phyloP scores from a whole-genome alignment of 2,113 vertebrate species.

The Danio rerio region GRCz12tu NC_133188.1:36997501-36998000 shows the following conservation, averaged over 20 bases:
- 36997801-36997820: slow-evolving; percentile 2
- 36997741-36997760: slow-evolving; percentile 24
- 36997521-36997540: slow-evolving; percentile 82
- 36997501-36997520: slow-evolving; percentile 76
- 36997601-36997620: slow-evolving; percentile 79
- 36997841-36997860: not conserved
- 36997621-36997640: slow-evolving; percentile 57
- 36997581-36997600: slow-evolving; percentile 73
- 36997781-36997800: slow-evolving; percentile 23
- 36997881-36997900: slow-evolving; percentile 41
- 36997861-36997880: slow-evolving; percentile 1
- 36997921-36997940: slow-evolving; percentile 11
- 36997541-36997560: slow-evolving; percentile 85
- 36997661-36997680: not conserved
- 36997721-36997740: not conserved
- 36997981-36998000: not conserved
- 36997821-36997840: slow-evolving; percentile 27
- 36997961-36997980: slow-evolving; percentile 23
- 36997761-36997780: slow-evolving; percentile 52
- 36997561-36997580: slow-evolving; percentile 88
- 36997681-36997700: not conserved
- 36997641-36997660: slow-evolving; percentile 59
- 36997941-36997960: slow-evolving; percentile 5
- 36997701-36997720: slow-evolving; percentile 3
- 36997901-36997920: slow-evolving; percentile 28